Evolutionary conservation across 37 sponge, comb jelly and placozoan genomes (phyloP).

Genomic region (Crambe crambe): DNA sequence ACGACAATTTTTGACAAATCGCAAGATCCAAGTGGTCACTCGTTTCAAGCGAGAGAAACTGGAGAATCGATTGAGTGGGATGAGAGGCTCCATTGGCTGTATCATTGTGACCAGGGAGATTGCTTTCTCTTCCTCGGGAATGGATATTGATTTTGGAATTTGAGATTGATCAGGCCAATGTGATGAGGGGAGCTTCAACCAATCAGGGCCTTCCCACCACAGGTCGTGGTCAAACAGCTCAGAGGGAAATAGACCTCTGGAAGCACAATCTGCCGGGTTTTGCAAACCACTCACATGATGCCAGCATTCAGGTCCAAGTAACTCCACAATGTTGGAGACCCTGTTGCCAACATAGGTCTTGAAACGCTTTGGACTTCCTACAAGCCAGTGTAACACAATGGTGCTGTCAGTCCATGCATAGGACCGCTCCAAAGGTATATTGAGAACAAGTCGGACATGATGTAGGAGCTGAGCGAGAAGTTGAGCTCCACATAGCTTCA

Average conservation of each 20-base stretch:
- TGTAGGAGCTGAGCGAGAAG: constrained; percentile 24
- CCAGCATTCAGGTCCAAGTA: too few relatives aligned
- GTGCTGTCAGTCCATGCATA: too few relatives aligned
- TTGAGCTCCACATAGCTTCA: constrained; percentile 34
- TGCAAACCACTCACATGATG: too few relatives aligned
- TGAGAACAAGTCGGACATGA: background rate
- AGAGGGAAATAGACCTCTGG: too few relatives aligned
- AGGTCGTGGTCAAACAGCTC: too few relatives aligned
- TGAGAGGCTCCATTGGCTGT: background rate
- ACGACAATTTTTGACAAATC: constrained; percentile 20
- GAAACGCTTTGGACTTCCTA: constrained; percentile 16
- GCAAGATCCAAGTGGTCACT: too few relatives aligned
- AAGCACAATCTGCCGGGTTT: too few relatives aligned
- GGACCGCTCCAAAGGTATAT: constrained; percentile 1
- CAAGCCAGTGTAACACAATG: too few relatives aligned
- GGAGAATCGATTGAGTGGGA: constrained; percentile 28
- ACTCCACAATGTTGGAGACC: constrained; percentile 9
- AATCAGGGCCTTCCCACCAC: constrained; percentile 18
- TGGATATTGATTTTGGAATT: background rate
- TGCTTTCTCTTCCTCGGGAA: constrained; percentile 1
- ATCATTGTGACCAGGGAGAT: background rate
- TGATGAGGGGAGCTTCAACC: constrained; percentile 21
- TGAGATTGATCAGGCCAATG: constrained; percentile 12
- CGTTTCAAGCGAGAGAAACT: constrained; percentile 8
- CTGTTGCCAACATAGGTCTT: constrained; percentile 43